Base-by-base conservation (phyloP, 2,888 invertebrate species). In the Hirtodrosophila duncani region DNA sequence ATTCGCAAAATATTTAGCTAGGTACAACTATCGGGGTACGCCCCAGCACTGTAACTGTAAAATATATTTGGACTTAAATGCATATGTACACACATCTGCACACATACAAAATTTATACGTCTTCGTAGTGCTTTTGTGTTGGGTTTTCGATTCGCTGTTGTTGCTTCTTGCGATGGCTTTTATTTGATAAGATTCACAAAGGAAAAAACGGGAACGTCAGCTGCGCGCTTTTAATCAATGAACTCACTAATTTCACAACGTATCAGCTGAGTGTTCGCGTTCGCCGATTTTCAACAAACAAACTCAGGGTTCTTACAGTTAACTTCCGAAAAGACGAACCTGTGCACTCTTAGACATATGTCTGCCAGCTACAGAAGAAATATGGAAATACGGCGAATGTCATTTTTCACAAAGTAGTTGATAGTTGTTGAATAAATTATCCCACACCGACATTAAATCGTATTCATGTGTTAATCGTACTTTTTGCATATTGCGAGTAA, bases 181-280 rank as follows among this genome's bases (percentile, higher is more conserved):
- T 37, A 14, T 26, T 17, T 36, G 60, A 56, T 56, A 56, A 56
- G 56, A 61, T 44, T 55, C 31, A 30, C 44, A 45, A 55, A 62
- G 45, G 45, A 65, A 51, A 49, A 72, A 72, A 53, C 48, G 49
- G 24, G 62, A 77, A 45, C 52, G 56, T 50, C 75, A 80, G 74
- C 59, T 79, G 51, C 26, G 45, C 50, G 49, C 49, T 57, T 72
- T 52, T 59, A 72, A 80, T 72, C 81, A 72, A 72, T 72, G 74
- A 78, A 69, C 55, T 56, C 48, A 51, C 51, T 62, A 51, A 48
- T 14, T 39, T 39, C 43, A 18, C 49, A 39, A 39, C 51, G n/a
- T n/a, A 77, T 53, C 65, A 67, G 66, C 66, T 67, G 66, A 57
- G 49, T n/a, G n/a, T 56, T 43, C 38, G 17, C 27, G 20, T 29